These are phyloP conservation scores for Heterocephalus glaber DNA, from an alignment of 2,113 vertebrate species.

Conservation along the genomic window DNA sequence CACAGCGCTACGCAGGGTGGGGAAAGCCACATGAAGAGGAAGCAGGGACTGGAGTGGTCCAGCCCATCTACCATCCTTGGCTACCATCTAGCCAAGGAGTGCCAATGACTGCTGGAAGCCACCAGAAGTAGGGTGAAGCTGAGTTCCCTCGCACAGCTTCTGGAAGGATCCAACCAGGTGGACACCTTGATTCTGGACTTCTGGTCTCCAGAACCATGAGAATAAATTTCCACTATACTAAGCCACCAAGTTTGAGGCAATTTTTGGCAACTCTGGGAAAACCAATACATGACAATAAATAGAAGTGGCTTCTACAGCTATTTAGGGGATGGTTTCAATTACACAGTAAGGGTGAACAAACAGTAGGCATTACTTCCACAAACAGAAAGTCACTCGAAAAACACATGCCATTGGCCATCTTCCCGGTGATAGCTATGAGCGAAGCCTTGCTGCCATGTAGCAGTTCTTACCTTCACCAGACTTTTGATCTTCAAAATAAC, in stretches of 20 bases:
- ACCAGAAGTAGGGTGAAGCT: background rate
- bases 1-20: background rate
- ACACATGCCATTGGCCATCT: background rate
- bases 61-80: background rate
- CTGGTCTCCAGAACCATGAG: background rate
- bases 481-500: background rate
- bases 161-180: background rate
- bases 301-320: background rate
- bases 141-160: too few relatives aligned
- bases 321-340: background rate
- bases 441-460: accelerated
- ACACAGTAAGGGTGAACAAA: background rate
- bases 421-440: background rate
- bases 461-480: background rate
- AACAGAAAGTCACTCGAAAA: background rate
- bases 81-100: background rate
- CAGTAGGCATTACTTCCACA: background rate
- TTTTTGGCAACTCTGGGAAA: background rate
- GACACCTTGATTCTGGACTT: background rate
- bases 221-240: background rate
- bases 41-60: background rate
- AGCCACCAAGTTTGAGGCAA: background rate
- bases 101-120: background rate
- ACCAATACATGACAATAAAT: background rate
- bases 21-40: background rate